Evolutionary conservation across 2,888 invertebrate species (phyloP), one percentile per base, ranked within the genome.

Genomic region (Drosophila longiperda): DNA sequence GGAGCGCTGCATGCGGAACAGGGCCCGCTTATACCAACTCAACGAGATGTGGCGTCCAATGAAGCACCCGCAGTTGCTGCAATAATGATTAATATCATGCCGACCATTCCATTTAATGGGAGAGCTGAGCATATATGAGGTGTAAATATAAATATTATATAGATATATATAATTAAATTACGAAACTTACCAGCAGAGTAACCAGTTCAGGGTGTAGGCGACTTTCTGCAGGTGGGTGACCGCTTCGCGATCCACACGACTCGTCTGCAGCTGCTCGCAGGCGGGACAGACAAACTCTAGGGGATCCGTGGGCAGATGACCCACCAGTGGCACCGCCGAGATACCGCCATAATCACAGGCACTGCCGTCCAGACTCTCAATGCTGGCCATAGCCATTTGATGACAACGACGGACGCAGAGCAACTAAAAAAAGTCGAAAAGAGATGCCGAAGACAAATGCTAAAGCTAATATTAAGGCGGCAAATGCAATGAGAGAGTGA

Each of bases 41-140:
- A 92, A 63, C 4, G 87, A 66, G 23, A 92, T 91, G 57, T 84
- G 76, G 12, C 92, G 90, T n/a, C 92, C 92, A 66, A 92, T 88
- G 52, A 87, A 92, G 52, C 92, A 92, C 55, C 92, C 92, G 48
- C 92, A 92, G 42, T 85, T 75, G 50, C 89, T 82, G 73, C 92
- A 92, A 61, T 92, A 92, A 63, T 92, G 92, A 78, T 92, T 92
- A 45, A 89, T 78, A 58, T 92, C 92, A 23, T 91, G 83, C 1
- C 92, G 84, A 3, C 92, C 91, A 12, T 52, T 55, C 92, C 92
- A 92, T 48, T 78, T 78, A 48, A 92, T 91, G 53, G 91, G 91
- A 42, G 82, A 83, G 73, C 92, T 92, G 15, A 2, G 57, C 33
- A 6, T 6, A 15, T n/a, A 9, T 6, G 12, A 50, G 0, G 20